Conservation (phyloP, 30 jellyfish, hydroid and myxozoan genomes). For the Morbakka virulenta region DNA sequence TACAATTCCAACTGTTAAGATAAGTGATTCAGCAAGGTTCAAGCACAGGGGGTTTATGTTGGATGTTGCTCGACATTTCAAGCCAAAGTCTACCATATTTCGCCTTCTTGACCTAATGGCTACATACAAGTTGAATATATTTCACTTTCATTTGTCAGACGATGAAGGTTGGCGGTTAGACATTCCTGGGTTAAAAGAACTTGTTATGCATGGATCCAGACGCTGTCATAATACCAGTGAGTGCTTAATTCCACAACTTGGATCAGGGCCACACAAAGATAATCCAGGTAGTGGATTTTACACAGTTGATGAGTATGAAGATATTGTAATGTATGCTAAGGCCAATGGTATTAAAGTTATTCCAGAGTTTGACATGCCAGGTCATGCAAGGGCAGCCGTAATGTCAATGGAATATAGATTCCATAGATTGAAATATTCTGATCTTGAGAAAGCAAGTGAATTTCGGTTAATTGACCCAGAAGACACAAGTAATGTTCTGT, state of each 20-base stretch:
- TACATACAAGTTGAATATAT: conserved; percentile 73
- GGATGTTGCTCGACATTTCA: conserved; percentile 81
- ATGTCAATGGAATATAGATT: not conserved
- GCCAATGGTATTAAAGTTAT: not conserved
- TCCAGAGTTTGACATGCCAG: not conserved
- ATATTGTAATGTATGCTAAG: not conserved
- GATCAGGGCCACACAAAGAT: not conserved
- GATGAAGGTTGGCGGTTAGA: not conserved
- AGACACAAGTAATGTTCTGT: not conserved
- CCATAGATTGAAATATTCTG: not conserved
- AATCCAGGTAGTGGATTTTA: not conserved
- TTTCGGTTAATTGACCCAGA: not conserved
- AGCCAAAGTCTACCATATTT: conserved; percentile 63
- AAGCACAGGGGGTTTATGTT: conserved; percentile 81
- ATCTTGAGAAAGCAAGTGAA: not conserved
- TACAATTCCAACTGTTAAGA: not conserved
- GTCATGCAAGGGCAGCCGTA: not conserved
- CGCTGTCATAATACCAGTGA: not conserved
- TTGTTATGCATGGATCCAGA: not conserved
- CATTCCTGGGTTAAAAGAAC: not conserved
- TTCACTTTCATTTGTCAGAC: conserved; percentile 93
- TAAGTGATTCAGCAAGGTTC: conserved; percentile 65
- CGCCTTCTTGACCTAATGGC: conserved; percentile 78
- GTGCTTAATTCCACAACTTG: not conserved
- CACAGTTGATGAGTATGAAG: not conserved